Percentiles rank a stretch among this genome's conserved stretches.
Conservation (phyloP, 2,797 vertebrate genomes). For the Coreius guichenoti region DNA sequence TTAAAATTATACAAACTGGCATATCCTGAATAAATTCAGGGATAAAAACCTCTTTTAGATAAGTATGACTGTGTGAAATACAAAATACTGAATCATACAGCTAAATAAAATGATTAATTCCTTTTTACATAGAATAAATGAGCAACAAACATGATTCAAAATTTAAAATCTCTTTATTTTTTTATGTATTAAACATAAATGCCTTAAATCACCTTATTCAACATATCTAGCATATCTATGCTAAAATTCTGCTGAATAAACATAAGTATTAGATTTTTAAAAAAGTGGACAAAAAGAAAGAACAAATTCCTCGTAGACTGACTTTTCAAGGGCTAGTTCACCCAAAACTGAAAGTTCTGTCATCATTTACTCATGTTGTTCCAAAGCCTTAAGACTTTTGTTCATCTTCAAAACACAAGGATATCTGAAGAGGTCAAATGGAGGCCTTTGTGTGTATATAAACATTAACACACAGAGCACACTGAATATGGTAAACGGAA, state of each 20-base stretch:
- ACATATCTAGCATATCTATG: conserved; percentile 41
- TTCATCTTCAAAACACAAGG: background rate
- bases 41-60: background rate
- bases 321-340: background rate
- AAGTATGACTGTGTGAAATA: background rate
- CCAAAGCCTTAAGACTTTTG: background rate
- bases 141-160: conserved; percentile 64
- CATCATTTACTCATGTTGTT: background rate
- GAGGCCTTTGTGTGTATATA: background rate
- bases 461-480: background rate
- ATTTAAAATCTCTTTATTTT: conserved; percentile 58
- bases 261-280: background rate
- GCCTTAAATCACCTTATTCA: conserved; percentile 29
- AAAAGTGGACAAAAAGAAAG: background rate
- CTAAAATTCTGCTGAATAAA: conserved; percentile 30
- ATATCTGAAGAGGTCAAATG: no score
- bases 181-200: conserved; percentile 61
- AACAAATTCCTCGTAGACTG: background rate
- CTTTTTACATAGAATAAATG: conserved; percentile 52
- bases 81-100: background rate
- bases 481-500: background rate
- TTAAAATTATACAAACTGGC: background rate
- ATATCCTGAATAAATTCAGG: background rate
- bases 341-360: background rate
- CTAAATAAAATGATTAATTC: background rate